Base-by-base conservation (phyloP, 2,797 vertebrate genomes). In the Choloepus didactylus region DNA sequence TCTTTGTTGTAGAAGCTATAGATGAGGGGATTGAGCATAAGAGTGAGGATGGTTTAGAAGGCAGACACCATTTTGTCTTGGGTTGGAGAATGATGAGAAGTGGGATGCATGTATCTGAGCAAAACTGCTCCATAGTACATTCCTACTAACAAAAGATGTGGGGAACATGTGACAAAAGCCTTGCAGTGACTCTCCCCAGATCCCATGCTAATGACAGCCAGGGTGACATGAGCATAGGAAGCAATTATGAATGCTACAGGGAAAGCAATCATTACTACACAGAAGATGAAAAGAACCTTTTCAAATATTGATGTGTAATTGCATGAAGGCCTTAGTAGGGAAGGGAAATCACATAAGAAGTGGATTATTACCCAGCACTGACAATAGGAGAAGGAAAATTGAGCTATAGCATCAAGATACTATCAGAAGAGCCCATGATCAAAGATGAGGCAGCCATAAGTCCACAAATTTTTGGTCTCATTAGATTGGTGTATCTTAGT, bases 21-120 rank as follows among this genome's bases (percentile, higher is more conserved):
- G 81, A 97, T 97, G 2, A 97, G 73, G 10, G 94, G 96, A 2
- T 96, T 97, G 62, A 97, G 64, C 96, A 95, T 60, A 27, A 92
- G 97, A 0, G 95, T 96, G 66, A 97, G 84, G 44, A 96, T 95
- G 5, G 94, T 93, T 4, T 94, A 95, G 79, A 94, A 93, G 38
- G 76, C 56, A 0, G 91, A 92, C 23, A 96, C 91, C 44, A 89
- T 92, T 35, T 84, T 94, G n/a, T 95, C 94, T 56, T 86, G 62
- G 2, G 49, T 64, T 5, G 91, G 66, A 2, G 82, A 92, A 1
- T 7, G 49, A 2, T 56, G 6, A 25, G 95, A 87, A 10, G 25
- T n/a, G 10, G 96, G 93, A 3, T 56, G 21, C 67, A 96, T 95
- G 23, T 93, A 96, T 9, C 88, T 95, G 76, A 95, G 96, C 67